A percentile compares a stretch with the other conserved stretches of the same genome.
These are phyloP conservation scores for Chlorops oryzae DNA, from an alignment of 1,140 invertebrate species.

Conservation along the genomic window DNA sequence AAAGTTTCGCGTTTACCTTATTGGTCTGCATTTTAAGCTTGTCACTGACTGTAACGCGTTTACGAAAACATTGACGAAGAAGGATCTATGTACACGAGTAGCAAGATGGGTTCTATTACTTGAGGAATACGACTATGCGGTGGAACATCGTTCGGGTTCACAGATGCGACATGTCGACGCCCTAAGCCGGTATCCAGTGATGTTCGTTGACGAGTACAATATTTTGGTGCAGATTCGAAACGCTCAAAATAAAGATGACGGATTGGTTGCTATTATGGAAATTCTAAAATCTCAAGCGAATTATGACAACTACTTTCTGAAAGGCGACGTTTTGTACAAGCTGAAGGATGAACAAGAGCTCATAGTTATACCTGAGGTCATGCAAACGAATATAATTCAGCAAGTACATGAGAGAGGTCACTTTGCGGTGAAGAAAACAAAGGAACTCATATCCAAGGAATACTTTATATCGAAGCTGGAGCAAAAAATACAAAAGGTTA, in stretches of 20 bases:
- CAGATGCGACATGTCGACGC: constrained; percentile 35
- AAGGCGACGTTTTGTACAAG: constrained; percentile 28
- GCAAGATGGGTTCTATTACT: constrained; percentile 27
- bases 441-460: constrained; percentile 39
- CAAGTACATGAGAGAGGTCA: constrained; percentile 40
- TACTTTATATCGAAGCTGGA: constrained; percentile 42
- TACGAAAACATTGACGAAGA: constrained; percentile 31
- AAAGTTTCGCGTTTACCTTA: constrained; percentile 27
- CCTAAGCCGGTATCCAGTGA: constrained; percentile 22
- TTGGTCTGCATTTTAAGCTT: constrained; percentile 18
- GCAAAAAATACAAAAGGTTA: constrained; percentile 31
- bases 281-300: background rate
- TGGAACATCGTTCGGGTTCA: constrained; percentile 22
- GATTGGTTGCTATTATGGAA: background rate
- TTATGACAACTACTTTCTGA: constrained; percentile 15
- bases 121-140: constrained; percentile 27
- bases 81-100: constrained; percentile 27
- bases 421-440: constrained; percentile 42
- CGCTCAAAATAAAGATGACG: constrained; percentile 15
- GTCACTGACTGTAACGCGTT: constrained; percentile 41
- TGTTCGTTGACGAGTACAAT: constrained; percentile 2
- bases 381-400: constrained; percentile 31
- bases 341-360: constrained; percentile 16
- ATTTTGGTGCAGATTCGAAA: constrained; percentile 12
- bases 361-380: constrained; percentile 30